A percentile compares a stretch with the other conserved stretches of the same genome.
phyloP scores from a whole-genome alignment of 2,113 vertebrate species.

The Cephalophus harveyi region DNA sequence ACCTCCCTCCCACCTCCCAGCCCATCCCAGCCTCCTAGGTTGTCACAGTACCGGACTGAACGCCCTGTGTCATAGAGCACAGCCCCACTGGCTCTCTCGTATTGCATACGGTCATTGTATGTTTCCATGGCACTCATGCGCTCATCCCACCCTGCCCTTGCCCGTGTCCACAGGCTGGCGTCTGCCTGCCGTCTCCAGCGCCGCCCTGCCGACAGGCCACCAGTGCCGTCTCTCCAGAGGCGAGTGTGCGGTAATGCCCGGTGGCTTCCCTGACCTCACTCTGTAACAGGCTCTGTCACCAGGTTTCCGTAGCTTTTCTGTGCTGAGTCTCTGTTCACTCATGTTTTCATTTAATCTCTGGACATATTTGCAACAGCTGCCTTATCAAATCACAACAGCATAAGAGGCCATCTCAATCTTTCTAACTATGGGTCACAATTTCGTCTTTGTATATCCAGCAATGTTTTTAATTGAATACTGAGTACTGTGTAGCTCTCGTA shows the following conservation, averaged over 20 bases:
- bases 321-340: neutral
- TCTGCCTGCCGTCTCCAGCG: accelerated
- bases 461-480: neutral
- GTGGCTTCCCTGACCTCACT: neutral
- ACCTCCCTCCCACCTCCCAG: neutral
- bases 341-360: neutral
- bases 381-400: neutral
- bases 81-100: neutral
- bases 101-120: accelerated
- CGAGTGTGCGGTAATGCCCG: accelerated
- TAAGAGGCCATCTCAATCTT: neutral
- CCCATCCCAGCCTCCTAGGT: neutral
- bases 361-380: neutral
- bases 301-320: neutral
- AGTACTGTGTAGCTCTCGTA: neutral
- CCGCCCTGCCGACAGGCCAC: neutral
- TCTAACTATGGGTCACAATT: neutral
- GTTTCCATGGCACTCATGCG: neutral
- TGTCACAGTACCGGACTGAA: accelerated
- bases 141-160: neutral
- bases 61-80: neutral
- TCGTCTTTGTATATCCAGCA: neutral
- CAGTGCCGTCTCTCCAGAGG: accelerated
- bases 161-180: neutral
- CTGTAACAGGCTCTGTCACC: neutral